A percentile compares a stretch with the other conserved stretches of the same genome.
Evolutionary conservation across 2,113 vertebrate species (phyloP).

Genomic region (Rhinichthys klamathensis): DNA sequence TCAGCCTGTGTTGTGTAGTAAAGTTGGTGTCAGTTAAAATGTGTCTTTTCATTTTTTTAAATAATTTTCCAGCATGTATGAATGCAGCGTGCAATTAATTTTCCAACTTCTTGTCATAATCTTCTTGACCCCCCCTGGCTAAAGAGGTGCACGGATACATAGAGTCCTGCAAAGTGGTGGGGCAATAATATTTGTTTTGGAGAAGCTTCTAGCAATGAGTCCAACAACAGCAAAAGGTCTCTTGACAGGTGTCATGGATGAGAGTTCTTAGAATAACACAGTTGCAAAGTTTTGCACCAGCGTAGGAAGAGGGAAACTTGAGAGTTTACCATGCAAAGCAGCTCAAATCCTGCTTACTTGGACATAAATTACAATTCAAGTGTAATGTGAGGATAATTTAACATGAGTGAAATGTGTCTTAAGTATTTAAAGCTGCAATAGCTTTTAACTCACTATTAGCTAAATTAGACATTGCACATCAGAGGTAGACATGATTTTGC

Average conservation of each 20-base stretch:
- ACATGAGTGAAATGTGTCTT: conserved; percentile 28
- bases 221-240: conserved; percentile 64
- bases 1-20: conserved; percentile 45
- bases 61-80: background rate
- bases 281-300: conserved; percentile 36
- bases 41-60: background rate
- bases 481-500: background rate
- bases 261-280: conserved; percentile 56
- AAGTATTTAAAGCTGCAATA: conserved; percentile 12
- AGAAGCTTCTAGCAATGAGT: conserved; percentile 66
- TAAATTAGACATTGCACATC: background rate
- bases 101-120: conserved; percentile 66
- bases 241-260: conserved; percentile 70
- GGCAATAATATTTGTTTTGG: conserved; percentile 74
- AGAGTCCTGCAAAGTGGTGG: conserved; percentile 60
- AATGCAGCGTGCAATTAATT: conserved; percentile 60
- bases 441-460: conserved; percentile 6
- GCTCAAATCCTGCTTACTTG: conserved; percentile 41
- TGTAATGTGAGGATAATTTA: conserved; percentile 35
- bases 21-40: background rate
- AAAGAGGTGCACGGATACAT: conserved; percentile 62
- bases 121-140: conserved; percentile 54
- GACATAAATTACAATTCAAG: conserved; percentile 41
- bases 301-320: conserved; percentile 16
- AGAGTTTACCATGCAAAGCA: conserved; percentile 35